Evolutionary conservation across 2,888 invertebrate genomes (phyloP), one percentile per base, ranked within the genome.

Genomic region (Helobdella robusta): DNA sequence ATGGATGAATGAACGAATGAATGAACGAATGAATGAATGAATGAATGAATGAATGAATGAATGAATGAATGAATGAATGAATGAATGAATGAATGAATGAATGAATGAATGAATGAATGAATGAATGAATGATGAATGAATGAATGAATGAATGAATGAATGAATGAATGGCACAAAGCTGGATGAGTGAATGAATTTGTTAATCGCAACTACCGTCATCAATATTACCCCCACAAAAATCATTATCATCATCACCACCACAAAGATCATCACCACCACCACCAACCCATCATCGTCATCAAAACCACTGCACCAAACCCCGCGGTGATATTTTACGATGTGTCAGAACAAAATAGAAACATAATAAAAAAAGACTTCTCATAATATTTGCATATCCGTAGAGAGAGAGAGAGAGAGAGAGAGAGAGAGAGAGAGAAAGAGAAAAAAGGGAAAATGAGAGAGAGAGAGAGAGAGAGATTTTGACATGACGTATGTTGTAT

Each of bases 151-250:
- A 59, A 30, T 59, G 60, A 40, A 44, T 60, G 60, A 54, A 30
- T 54, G 59, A 59, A 30, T 54, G 54, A 54, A 30, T 54, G 54
- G n/a, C n/a, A n/a, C n/a, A n/a, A n/a, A n/a, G n/a, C n/a, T n/a
- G n/a, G n/a, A n/a, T n/a, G n/a, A n/a, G n/a, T n/a, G n/a, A n/a
- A n/a, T n/a, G n/a, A n/a, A n/a, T n/a, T n/a, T n/a, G n/a, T n/a
- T n/a, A n/a, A 50, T 18, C 50, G 25, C 25, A n/a, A 2, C 23
- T 34, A 35, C n/a, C 59, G 36, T 34, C 23, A 34, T 34, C 15
- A 34, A 20, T 20, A 35, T 59, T 36, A 59, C 36, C 34, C 32
- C 36, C 4, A 56, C 23, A 18, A 35, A 3, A n/a, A 50, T 50
- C 50, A 50, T 18, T 25, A 50, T 18, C 50, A 18, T 50, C 50